phyloP scores from a whole-genome alignment of 2,888 invertebrate species.

The Drosophila macrospina region DNA sequence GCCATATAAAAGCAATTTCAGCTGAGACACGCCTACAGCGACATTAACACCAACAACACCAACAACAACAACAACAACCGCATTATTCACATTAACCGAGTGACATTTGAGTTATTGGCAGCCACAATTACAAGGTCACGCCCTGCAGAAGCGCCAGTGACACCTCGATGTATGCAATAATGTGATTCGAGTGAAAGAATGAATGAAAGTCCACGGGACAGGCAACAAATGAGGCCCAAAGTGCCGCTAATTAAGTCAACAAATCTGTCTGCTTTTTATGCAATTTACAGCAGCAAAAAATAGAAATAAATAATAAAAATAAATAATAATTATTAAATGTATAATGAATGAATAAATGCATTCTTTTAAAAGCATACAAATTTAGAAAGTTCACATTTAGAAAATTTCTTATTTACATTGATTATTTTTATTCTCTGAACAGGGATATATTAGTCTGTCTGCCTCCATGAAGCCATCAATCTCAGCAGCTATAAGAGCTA shows the following conservation, averaged over 20 bases:
- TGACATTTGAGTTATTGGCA: conserved; percentile 67
- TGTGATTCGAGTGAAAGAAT: conserved; percentile 22
- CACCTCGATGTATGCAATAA: conserved; percentile 66
- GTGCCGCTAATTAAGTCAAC: conserved; percentile 26
- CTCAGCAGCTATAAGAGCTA: too few relatives aligned
- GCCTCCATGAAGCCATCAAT: too few relatives aligned
- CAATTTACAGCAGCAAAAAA: too few relatives aligned
- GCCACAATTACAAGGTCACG: conserved; percentile 47
- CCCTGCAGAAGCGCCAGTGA: conserved; percentile 3
- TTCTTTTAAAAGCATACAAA: too few relatives aligned
- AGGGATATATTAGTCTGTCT: too few relatives aligned
- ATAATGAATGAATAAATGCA: too few relatives aligned
- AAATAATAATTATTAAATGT: too few relatives aligned
- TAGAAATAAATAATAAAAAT: too few relatives aligned
- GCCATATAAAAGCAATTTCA: conserved; percentile 31
- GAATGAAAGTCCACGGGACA: conserved; percentile 27
- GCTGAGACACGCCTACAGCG: conserved; percentile 22
- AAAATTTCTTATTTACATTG: too few relatives aligned
- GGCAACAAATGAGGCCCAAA: conserved; percentile 14
- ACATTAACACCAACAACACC: background rate
- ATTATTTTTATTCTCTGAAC: too few relatives aligned
- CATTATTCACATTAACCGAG: conserved; percentile 16
- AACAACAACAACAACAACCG: conserved; percentile 1
- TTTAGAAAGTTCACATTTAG: too few relatives aligned
- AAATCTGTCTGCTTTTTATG: too few relatives aligned